A percentile compares a stretch with the other conserved stretches of the same genome.
Conservation (phyloP, 35 echinoderm and acorn worm genomes). For the Strongylocentrotus purpuratus region DNA sequence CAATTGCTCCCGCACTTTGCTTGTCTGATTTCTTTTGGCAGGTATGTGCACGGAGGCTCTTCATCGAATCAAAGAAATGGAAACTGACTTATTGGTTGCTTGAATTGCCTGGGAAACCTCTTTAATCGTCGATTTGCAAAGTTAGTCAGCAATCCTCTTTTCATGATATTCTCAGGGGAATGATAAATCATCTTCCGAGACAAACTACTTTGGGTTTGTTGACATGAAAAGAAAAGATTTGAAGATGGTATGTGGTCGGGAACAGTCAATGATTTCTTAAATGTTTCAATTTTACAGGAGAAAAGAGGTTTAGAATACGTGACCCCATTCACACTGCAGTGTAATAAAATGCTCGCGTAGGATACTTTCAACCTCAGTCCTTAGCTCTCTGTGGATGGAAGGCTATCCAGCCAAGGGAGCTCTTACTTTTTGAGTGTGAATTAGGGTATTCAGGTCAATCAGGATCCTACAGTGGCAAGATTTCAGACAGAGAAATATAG, state of each 20-base stretch:
- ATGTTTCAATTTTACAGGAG: not conserved
- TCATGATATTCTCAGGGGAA: not conserved
- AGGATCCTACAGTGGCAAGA: no score
- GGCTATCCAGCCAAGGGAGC: no score
- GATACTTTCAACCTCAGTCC: not conserved
- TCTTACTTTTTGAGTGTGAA: no score
- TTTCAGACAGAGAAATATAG: no score
- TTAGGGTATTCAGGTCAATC: no score
- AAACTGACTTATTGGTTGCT: not conserved
- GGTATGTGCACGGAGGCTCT: not conserved
- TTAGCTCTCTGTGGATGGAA: no score
- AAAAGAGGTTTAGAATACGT: not conserved
- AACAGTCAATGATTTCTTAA: not conserved
- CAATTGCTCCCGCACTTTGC: not conserved
- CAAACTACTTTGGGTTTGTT: not conserved
- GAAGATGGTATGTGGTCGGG: not conserved
- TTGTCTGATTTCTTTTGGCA: not conserved
- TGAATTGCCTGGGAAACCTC: not conserved
- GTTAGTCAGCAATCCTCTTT: not conserved
- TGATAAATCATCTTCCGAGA: not conserved
- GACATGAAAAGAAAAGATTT: not conserved
- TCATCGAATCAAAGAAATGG: not conserved
- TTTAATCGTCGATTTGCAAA: not conserved
- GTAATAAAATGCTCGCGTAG: not conserved
- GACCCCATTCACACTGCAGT: not conserved